Evolutionary conservation across 2,888 invertebrate species (phyloP), one percentile per base, ranked within the genome.

Genomic region (Drosophila quasianomalipes): DNA sequence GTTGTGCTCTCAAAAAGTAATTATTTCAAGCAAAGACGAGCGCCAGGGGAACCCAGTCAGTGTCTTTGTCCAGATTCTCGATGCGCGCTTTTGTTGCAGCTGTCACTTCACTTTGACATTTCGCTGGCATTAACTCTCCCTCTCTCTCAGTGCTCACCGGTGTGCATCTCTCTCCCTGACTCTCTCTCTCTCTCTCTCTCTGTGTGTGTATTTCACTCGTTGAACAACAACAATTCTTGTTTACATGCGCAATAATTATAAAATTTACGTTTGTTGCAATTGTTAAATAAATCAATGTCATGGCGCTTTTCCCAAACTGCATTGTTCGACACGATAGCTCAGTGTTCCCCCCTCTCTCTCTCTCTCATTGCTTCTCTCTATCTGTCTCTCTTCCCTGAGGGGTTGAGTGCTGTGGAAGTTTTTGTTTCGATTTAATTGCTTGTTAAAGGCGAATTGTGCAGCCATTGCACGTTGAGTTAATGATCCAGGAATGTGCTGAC

Each of bases 381-480:
- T n/a, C 26, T n/a, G 31, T 35, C 37, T 51, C 16, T 28, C 51
- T 33, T 16, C 35, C 39, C 66, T 44, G 30, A 22, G 35, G 66
- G 62, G 73, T 76, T 73, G 73, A 64, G 78, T 63, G 55, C 55
- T 47, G 66, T 75, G 57, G 62, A 72, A 41, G 47, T 70, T 76
- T 70, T 91, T 87, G 87, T 88, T 89, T 87, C 87, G 88, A 90
- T 88, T 91, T 88, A 91, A 88, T 88, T 88, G 87, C 91, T 91
- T 87, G 87, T 87, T 87, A 87, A 89, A 85, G 89, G 81, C 74
- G 86, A 85, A 90, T 91, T 90, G 84, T 89, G 87, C 84, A 83
- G 78, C 87, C 68, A 76, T 57, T 70, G 87, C 80, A 84, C 82
- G 82, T 77, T 90, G 74, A 72, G 85, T 82, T 89, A 81, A 89